Evolutionary conservation across 2,888 invertebrate genomes (phyloP).

Genomic region (Scrobipalpa costella): DNA sequence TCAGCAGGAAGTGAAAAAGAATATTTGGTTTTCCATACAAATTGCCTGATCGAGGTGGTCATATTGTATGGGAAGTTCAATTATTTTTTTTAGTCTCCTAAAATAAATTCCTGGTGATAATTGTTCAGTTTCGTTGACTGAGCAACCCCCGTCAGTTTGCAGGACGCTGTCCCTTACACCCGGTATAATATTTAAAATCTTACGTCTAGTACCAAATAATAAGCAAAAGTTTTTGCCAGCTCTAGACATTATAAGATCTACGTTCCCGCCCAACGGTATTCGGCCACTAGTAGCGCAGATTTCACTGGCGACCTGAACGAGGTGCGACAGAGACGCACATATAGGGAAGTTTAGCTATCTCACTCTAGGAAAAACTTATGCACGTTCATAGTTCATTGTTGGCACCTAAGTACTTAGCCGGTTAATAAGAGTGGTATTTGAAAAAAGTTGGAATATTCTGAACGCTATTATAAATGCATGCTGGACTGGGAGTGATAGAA

Average conservation of each 20-base stretch:
- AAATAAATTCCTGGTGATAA: too few species aligned
- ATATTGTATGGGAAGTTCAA: too few species aligned
- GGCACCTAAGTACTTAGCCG: neutral
- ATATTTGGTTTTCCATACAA: too few species aligned
- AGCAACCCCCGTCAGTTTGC: too few species aligned
- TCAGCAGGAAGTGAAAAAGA: too few species aligned
- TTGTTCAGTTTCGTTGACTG: too few species aligned
- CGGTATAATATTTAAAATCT: too few species aligned
- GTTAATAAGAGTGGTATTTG: neutral
- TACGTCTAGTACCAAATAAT: neutral
- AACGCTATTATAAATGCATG: too few species aligned
- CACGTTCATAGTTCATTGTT: neutral
- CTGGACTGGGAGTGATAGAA: too few species aligned
- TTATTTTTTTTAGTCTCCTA: too few species aligned
- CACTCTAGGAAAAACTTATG: conserved; percentile 2
- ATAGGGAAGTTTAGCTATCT: neutral
- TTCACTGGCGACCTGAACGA: conserved; percentile 50
- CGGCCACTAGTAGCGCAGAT: conserved; percentile 69
- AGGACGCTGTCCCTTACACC: too few species aligned
- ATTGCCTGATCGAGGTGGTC: too few species aligned
- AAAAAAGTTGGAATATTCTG: neutral
- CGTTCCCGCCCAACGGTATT: conserved; percentile 61
- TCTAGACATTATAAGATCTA: conserved; percentile 40
- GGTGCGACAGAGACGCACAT: conserved; percentile 46
- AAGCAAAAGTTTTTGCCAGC: neutral